Conservation (phyloP, 2,113 vertebrate genomes). For the Hippocampus comes region DNA sequence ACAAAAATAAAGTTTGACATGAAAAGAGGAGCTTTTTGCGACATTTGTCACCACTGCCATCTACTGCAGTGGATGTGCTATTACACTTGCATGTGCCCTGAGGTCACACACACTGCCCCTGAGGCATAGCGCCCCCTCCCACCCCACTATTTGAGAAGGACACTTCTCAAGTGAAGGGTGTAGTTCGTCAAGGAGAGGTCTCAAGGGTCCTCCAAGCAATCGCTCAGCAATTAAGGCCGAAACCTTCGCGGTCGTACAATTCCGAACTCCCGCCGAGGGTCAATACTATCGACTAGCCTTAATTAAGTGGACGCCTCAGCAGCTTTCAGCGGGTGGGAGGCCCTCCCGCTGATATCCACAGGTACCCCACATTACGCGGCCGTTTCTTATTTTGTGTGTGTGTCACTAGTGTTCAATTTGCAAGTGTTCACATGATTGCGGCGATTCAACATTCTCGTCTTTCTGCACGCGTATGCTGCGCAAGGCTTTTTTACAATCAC, state of each 20-base stretch:
- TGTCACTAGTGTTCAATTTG: too few species aligned
- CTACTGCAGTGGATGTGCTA: too few species aligned
- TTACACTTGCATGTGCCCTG: too few species aligned
- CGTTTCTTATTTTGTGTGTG: neutral
- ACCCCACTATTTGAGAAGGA: too few species aligned
- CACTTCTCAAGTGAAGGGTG: neutral
- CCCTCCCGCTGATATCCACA: neutral
- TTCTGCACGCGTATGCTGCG: neutral
- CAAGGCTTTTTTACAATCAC: neutral
- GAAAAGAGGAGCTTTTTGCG: too few species aligned
- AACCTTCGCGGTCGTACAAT: slow-evolving; percentile 28
- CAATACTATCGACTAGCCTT: slow-evolving; percentile 50
- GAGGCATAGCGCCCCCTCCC: too few species aligned
- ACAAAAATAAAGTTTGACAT: too few species aligned
- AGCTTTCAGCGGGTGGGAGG: slow-evolving; percentile 11
- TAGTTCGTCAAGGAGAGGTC: neutral
- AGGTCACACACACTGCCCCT: too few species aligned
- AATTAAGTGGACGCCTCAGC: slow-evolving; percentile 45
- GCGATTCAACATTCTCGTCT: too few species aligned
- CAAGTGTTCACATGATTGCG: too few species aligned
- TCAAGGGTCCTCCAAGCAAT: slow-evolving; percentile 1
- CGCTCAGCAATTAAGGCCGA: slow-evolving; percentile 43
- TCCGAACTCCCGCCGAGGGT: slow-evolving; percentile 3
- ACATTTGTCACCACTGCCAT: too few species aligned
- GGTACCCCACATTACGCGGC: neutral